Base-by-base conservation (phyloP, 2,888 invertebrate species). In the Beris chalybata region DNA sequence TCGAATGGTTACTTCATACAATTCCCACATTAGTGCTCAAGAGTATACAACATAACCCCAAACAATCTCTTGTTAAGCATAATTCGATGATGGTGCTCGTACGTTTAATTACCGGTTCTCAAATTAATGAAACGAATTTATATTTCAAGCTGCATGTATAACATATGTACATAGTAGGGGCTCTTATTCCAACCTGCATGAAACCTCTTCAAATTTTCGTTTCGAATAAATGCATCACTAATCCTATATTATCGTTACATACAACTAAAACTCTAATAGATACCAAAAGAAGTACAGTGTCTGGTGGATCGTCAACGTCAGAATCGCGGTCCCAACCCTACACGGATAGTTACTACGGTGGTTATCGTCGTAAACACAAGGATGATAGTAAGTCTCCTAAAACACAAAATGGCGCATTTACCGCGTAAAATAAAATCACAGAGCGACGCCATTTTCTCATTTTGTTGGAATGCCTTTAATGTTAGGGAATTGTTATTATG, bases 321-420 rank as follows among this genome's bases (percentile, higher is more conserved):
- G 30, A 38, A 30, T 53, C 64, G 6, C 64, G 64, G 11, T 54
- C 55, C 5, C 47, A 53, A 15, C 13, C 54, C 55, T 64, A 64
- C 47, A 64, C 64, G 45, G 64, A 64, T 45, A 74, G 72, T 69
- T 73, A 74, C 69, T 76, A 75, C 70, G 79, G 78, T 73, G 80
- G 80, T 71, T 87, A 86, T 81, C 83, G 86, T 74, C 84, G 86
- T 77, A 87, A 87, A 80, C 87, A 87, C 78, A 85, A 84, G 79
- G 83, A 84, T 75, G 86, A 86, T 80, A 85, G 87, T 87, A 86
- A 87, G 87, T 86, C 74, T 65, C 11, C 15, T 50, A 31, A 32
- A 38, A 12, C 22, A 48, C 59, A 50, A 11, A 15, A 38, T 38
- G 38, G 38, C 38, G 38, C 5, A 38, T 38, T 38, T 38, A 38